These are phyloP conservation scores for Plodia interpunctella DNA, from an alignment of 1,140 invertebrate species.

Conservation along the genomic window DNA sequence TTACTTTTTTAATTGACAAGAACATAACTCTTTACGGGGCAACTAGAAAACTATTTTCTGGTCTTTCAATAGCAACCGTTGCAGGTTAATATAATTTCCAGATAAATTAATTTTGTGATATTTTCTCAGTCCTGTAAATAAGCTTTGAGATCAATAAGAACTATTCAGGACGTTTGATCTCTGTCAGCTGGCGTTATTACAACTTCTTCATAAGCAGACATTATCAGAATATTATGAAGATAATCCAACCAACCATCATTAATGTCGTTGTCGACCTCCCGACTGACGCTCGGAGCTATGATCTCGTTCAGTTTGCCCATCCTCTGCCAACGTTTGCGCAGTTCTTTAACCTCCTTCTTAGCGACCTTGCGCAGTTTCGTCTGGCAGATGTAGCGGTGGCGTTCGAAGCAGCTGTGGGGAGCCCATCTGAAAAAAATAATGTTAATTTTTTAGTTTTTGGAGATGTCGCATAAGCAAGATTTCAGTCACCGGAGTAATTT, in stretches of 20 bases:
- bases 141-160: too few species aligned
- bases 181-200: slow-evolving; percentile 55
- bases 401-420: slow-evolving; percentile 78
- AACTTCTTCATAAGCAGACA: slow-evolving; percentile 42
- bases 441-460: background rate
- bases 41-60: too few species aligned
- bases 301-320: slow-evolving; percentile 75
- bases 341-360: slow-evolving; percentile 59
- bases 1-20: too few species aligned
- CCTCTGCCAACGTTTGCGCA: slow-evolving; percentile 56
- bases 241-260: slow-evolving; percentile 36
- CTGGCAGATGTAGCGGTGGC: slow-evolving; percentile 83
- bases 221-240: too few species aligned
- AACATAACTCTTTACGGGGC: too few species aligned
- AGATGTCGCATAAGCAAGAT: background rate
- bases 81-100: too few species aligned
- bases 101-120: too few species aligned
- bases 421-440: slow-evolving; percentile 76
- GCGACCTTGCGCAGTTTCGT: slow-evolving; percentile 68
- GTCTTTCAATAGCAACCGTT: too few species aligned
- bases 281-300: slow-evolving; percentile 55
- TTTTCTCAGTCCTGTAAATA: too few species aligned
- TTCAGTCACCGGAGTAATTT: too few species aligned
- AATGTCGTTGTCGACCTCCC: slow-evolving; percentile 54
- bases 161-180: too few species aligned